A percentile compares a stretch with the other conserved stretches of the same genome.
Conservation (phyloP, 1,140 invertebrate species). For the Heliothis virescens region DNA sequence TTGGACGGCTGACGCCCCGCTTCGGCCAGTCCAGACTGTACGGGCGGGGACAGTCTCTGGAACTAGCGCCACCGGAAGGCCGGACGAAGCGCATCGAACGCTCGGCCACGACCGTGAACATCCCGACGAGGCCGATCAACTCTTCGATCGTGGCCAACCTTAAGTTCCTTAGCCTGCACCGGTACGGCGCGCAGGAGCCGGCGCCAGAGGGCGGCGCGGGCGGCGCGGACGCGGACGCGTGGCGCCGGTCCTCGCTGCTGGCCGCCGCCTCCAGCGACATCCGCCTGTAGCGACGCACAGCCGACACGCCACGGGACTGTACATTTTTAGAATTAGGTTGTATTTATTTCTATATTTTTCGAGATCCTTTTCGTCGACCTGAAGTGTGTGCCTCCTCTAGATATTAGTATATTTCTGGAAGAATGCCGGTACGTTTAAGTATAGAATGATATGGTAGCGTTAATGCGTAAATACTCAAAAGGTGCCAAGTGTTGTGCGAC, state of each 20-base stretch:
- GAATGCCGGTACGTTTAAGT: slow-evolving; percentile 71
- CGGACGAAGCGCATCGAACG: slow-evolving; percentile 74
- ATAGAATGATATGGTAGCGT: slow-evolving; percentile 69
- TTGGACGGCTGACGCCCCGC: slow-evolving; percentile 78
- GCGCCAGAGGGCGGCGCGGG: slow-evolving; percentile 55
- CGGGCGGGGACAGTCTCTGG: slow-evolving; percentile 76
- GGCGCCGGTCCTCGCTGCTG: slow-evolving; percentile 51
- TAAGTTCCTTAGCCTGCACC: slow-evolving; percentile 78
- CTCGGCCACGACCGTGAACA: slow-evolving; percentile 78
- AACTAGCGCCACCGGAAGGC: slow-evolving; percentile 64
- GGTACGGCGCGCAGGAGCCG: slow-evolving; percentile 75
- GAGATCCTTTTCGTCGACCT: slow-evolving; percentile 79
- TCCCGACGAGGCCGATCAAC: slow-evolving; percentile 74
- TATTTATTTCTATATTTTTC: slow-evolving; percentile 81
- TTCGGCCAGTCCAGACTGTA: slow-evolving; percentile 79
- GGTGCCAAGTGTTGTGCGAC: slow-evolving; percentile 78
- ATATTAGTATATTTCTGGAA: slow-evolving; percentile 72
- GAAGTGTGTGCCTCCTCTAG: slow-evolving; percentile 82
- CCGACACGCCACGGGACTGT: slow-evolving; percentile 34
- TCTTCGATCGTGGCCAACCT: slow-evolving; percentile 79
- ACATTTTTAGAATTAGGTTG: slow-evolving; percentile 61
- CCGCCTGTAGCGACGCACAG: slow-evolving; percentile 61
- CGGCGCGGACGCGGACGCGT: slow-evolving; percentile 46
- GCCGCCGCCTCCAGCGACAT: slow-evolving; percentile 73
- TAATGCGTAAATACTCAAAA: slow-evolving; percentile 78